Evolutionary conservation across 2,888 invertebrate species (phyloP).

Genomic region (Drosophila dives): DNA sequence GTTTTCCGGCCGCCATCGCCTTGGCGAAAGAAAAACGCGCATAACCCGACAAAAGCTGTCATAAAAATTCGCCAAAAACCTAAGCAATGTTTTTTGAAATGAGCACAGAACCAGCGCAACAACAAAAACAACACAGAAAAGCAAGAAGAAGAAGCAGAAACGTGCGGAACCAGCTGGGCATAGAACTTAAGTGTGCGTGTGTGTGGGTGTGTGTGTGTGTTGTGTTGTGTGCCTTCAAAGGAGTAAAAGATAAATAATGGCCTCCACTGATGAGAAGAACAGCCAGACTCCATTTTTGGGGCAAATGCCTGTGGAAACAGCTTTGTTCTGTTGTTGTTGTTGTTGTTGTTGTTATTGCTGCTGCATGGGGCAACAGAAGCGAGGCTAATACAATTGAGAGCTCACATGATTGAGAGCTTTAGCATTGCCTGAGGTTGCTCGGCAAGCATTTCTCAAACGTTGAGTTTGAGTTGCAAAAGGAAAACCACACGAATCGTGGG

Average conservation of each 20-base stretch:
- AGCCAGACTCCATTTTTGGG: conserved; percentile 33
- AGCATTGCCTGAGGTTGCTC: conserved; percentile 58
- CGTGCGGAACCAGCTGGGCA: conserved; percentile 36
- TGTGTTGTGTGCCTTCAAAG: conserved; percentile 52
- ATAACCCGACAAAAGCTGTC: conserved; percentile 56
- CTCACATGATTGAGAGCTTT: conserved; percentile 67
- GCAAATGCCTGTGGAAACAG: conserved; percentile 10
- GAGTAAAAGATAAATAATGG: conserved; percentile 77
- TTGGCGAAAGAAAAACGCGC: conserved; percentile 12
- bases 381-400: conserved; percentile 49
- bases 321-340: conserved; percentile 9
- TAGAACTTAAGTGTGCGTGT: not conserved
- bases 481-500: conserved; percentile 4
- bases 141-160: conserved; percentile 8
- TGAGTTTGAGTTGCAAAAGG: not conserved
- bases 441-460: conserved; percentile 55
- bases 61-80: conserved; percentile 76
- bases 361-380: not conserved
- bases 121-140: conserved; percentile 7
- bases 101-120: conserved; percentile 48
- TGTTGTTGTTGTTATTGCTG: not conserved
- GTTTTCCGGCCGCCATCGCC: not conserved
- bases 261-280: conserved; percentile 64
- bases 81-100: conserved; percentile 69
- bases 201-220: conserved; percentile 1